phyloP scores from a whole-genome alignment of 2,888 invertebrate genomes.

The Parnassius apollo region DNA sequence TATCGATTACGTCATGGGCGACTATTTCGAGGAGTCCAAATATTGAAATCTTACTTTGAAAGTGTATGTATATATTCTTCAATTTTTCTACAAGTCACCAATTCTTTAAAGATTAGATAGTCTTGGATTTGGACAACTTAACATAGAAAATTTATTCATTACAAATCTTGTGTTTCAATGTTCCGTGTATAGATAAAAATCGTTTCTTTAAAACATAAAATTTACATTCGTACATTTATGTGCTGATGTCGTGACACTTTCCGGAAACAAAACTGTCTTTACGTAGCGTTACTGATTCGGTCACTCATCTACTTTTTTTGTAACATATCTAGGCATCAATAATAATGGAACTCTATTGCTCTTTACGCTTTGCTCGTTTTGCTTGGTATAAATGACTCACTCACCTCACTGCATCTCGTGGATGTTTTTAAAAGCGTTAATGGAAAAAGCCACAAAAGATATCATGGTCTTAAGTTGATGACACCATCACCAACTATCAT shows the following conservation, averaged over 20 bases:
- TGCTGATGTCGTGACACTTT: background rate
- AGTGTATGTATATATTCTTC: background rate
- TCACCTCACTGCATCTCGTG: too few species aligned
- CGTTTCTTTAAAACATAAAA: too few species aligned
- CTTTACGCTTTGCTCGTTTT: background rate
- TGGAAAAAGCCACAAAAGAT: too few species aligned
- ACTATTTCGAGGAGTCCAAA: constrained; percentile 9
- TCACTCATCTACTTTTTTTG: background rate
- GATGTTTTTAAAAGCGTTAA: too few species aligned
- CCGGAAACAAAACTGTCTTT: background rate
- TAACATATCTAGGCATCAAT: background rate
- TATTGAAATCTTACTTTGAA: constrained; percentile 6
- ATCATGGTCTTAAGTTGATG: too few species aligned
- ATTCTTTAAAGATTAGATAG: background rate
- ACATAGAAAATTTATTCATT: too few species aligned
- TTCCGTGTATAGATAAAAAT: too few species aligned
- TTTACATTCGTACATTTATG: background rate
- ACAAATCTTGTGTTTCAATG: too few species aligned
- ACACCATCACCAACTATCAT: too few species aligned
- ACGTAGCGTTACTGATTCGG: background rate
- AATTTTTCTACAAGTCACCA: background rate
- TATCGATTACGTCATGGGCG: constrained; percentile 19
- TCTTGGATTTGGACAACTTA: too few species aligned
- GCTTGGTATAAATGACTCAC: too few species aligned
- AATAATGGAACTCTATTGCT: constrained; percentile 1